Base-by-base conservation (phyloP, 2,888 invertebrate genomes). In the Lasioglossum vierecki region DNA sequence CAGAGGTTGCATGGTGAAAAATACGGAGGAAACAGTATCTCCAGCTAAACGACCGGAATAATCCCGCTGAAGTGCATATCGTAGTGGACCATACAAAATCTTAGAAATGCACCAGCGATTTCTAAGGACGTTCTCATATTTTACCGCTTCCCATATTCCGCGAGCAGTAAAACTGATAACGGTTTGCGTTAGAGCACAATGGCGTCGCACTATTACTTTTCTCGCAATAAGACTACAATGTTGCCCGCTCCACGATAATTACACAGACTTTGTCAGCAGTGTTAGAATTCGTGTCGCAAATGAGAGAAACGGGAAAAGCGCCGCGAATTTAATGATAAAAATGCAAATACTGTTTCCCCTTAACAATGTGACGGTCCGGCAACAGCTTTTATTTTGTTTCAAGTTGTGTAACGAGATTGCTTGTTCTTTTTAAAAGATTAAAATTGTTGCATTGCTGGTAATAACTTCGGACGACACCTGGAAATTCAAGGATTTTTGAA, bases 11-110 rank as follows among this genome's bases (percentile, higher is more conserved):
- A 22, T 22, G 68, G 22, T 39, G 39, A 68, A 68, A 35, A 68
- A 68, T 68, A 68, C 18, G 53, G 74, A 81, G 46, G 63, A 77
- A 49, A 30, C 70, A 79, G 75, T 79, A 82, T 63, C 84, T 82
- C 63, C 76, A 53, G 73, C 53, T 68, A 74, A 88, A 88, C 74
- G 79, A 75, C 85, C 75, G n/a, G 68, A 75, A 75, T 88, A 85
- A 88, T 83, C 75, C 85, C 71, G 60, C 41, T 26, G 79, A 81
- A 87, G 76, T 49, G 77, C 77, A 63, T 49, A 85, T 86, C 71
- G 68, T 53, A 44, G 68, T 30, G 39, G 26, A 46, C 76, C 70
- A 83, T 85, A 78, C 68, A 53, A 85, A 82, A 86, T 84, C 80
- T 66, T 39, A 68, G 68, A 53, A 63, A 73, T 77, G 60, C 44